Percentiles rank a stretch among this genome's conserved stretches.
Evolutionary conservation across 2,113 vertebrate species (phyloP).

Genomic region (Dasyprocta punctata): DNA sequence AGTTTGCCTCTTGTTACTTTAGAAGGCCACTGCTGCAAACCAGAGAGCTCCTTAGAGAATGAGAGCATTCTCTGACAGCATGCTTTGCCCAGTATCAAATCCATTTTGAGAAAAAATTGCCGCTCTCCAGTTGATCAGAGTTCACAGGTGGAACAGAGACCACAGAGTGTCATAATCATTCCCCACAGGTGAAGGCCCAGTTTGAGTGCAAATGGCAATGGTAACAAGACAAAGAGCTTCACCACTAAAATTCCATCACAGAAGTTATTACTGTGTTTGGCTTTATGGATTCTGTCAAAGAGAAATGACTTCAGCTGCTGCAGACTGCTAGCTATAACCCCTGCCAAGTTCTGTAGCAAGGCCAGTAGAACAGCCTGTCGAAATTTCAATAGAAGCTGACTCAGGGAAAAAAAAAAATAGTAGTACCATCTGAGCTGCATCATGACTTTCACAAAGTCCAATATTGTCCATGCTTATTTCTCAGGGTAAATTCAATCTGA

Average conservation of each 20-base stretch:
- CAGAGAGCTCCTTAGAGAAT: constrained; percentile 46
- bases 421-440: neutral
- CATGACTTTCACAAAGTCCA: constrained; percentile 51
- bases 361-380: neutral
- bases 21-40: neutral
- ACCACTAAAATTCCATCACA: constrained; percentile 67
- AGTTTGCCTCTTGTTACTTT: constrained; percentile 11
- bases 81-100: constrained; percentile 44
- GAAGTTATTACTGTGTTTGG: constrained; percentile 68
- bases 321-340: constrained; percentile 28
- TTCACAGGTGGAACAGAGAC: constrained; percentile 53
- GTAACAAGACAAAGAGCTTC: constrained; percentile 69
- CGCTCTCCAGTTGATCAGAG: constrained; percentile 52
- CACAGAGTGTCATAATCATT: constrained; percentile 31
- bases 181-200: constrained; percentile 32
- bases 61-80: constrained; percentile 16
- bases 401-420: neutral
- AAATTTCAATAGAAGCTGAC: constrained; percentile 61
- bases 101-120: constrained; percentile 68
- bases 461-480: constrained; percentile 27
- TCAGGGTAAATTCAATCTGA: constrained; percentile 39
- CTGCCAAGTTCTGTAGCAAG: constrained; percentile 58
- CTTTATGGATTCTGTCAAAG: constrained; percentile 75
- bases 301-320: constrained; percentile 70
- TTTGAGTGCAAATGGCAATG: constrained; percentile 44